Percentiles rank a stretch among this genome's conserved stretches.
Conservation (phyloP, 2,888 invertebrate genomes). For the Hoplodrina blanda region DNA sequence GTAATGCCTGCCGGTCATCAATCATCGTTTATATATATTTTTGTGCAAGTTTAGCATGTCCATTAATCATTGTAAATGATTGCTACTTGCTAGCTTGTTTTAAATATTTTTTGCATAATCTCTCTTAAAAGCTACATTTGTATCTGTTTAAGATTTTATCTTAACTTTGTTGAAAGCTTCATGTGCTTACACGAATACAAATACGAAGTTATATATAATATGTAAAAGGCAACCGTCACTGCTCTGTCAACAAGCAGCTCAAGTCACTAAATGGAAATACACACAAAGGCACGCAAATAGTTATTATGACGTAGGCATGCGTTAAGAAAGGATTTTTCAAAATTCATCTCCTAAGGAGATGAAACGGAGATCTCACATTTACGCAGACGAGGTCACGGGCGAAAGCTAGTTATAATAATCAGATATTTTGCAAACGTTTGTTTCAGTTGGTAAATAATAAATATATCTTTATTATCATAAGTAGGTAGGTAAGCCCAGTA, state of each 20-base stretch:
- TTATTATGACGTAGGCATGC: no score
- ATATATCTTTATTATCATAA: no score
- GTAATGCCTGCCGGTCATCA: slow-evolving; percentile 33
- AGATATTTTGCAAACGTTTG: neutral
- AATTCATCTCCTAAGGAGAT: no score
- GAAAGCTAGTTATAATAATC: neutral
- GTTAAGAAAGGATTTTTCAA: no score
- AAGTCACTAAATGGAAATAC: no score
- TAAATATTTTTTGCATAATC: slow-evolving; percentile 46
- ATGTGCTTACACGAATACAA: neutral
- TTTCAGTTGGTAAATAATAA: neutral
- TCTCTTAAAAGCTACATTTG: slow-evolving; percentile 30
- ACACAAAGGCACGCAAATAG: no score
- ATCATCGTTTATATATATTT: slow-evolving; percentile 55
- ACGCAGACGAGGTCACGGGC: no score
- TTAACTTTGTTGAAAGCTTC: neutral
- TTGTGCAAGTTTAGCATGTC: slow-evolving; percentile 50
- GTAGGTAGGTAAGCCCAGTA: no score
- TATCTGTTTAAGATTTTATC: slow-evolving; percentile 15
- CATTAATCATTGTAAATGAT: slow-evolving; percentile 61
- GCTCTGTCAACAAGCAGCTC: no score
- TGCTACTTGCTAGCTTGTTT: slow-evolving; percentile 35
- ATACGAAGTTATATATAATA: no score
- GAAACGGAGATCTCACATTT: no score
- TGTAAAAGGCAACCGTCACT: no score